These are phyloP conservation scores for Papilio xuthus DNA, from an alignment of 1,140 invertebrate species.

Conservation along the genomic window DNA sequence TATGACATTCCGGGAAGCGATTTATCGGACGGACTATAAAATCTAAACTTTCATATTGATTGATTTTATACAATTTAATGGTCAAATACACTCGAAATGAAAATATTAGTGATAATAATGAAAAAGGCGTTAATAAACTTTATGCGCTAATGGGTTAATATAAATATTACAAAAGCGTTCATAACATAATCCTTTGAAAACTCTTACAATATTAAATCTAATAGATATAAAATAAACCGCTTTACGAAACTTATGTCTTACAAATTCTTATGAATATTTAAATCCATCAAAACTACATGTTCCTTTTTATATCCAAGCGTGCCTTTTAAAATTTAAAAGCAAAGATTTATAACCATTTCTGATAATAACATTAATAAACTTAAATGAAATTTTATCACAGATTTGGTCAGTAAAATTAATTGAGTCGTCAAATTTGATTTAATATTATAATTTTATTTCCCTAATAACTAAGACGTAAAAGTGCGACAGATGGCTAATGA, in stretches of 20 bases:
- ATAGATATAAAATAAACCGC: no score
- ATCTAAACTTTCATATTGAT: no score
- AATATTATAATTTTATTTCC: background rate
- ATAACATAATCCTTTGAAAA: background rate
- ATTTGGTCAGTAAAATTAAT: background rate
- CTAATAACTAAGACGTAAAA: background rate
- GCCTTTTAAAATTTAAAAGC: constrained; percentile 20
- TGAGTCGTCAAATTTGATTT: background rate
- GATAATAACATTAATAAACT: background rate
- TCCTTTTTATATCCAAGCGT: constrained; percentile 28
- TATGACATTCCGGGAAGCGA: no score
- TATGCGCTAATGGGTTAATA: no score
- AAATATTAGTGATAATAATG: no score
- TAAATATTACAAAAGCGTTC: background rate
- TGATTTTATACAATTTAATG: no score
- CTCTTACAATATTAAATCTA: background rate
- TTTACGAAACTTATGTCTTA: background rate
- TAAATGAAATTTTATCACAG: background rate
- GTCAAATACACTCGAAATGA: no score
- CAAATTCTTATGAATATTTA: constrained; percentile 18
- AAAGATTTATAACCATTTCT: background rate
- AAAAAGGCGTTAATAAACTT: no score
- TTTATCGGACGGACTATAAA: no score
- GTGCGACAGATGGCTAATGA: no score
- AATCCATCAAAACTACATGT: constrained; percentile 14